Evolutionary conservation across 2,888 invertebrate species (phyloP).

Genomic region (Pherbina coryleti): DNA sequence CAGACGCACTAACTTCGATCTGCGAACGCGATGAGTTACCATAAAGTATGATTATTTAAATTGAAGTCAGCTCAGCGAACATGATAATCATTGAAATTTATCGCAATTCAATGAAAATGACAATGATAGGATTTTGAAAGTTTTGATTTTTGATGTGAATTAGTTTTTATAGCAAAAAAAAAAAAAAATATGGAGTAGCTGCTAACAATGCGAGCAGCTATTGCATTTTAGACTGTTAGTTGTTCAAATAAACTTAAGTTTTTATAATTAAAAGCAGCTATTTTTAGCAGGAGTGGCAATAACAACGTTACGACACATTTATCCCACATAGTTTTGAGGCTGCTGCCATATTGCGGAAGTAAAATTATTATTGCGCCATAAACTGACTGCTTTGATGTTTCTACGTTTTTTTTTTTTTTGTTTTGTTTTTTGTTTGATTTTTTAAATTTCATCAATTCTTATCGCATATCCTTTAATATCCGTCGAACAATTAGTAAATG

Average conservation of each 20-base stretch:
- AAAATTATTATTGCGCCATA: neutral
- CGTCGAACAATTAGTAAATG: slow-evolving; percentile 11
- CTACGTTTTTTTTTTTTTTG: no score
- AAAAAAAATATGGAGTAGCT: neutral
- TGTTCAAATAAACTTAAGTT: neutral
- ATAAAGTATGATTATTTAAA: slow-evolving; percentile 40
- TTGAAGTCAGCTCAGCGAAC: slow-evolving; percentile 34
- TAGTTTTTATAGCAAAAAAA: neutral
- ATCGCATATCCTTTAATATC: neutral
- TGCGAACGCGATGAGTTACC: neutral
- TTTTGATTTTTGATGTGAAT: neutral
- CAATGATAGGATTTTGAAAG: slow-evolving; percentile 5
- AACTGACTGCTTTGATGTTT: neutral
- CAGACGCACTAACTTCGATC: neutral
- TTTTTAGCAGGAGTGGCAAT: neutral
- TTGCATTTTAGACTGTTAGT: neutral
- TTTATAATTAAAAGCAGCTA: neutral
- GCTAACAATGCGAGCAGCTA: neutral
- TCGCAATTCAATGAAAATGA: neutral
- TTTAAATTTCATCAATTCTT: neutral
- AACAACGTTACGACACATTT: neutral
- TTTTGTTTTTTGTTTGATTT: no score
- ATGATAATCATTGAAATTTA: slow-evolving; percentile 40
- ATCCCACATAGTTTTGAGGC: no score
- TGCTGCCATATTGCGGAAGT: neutral